Evolutionary conservation across 2,888 invertebrate species (phyloP).

Genomic region (Acleris laterana): DNA sequence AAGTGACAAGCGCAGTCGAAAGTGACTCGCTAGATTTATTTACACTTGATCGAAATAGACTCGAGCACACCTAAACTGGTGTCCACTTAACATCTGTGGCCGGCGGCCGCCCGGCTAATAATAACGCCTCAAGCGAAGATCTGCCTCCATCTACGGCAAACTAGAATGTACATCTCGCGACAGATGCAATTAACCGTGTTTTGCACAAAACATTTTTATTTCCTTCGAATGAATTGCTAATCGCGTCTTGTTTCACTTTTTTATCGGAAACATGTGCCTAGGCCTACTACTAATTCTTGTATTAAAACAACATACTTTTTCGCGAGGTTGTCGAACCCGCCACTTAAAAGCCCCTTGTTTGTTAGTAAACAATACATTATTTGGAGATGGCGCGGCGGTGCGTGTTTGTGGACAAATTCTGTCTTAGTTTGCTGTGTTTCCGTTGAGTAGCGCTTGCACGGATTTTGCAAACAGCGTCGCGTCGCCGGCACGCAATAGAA

Average conservation of each 20-base stretch:
- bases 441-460: constrained; percentile 16
- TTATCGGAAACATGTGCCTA: constrained; percentile 28
- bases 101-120: constrained; percentile 70
- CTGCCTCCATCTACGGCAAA: constrained; percentile 76
- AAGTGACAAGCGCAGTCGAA: constrained; percentile 77
- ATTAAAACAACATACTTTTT: constrained; percentile 53
- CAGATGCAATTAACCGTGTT: constrained; percentile 66
- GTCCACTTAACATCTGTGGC: constrained; percentile 74
- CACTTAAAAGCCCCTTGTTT: constrained; percentile 62
- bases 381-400: constrained; percentile 51
- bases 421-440: constrained; percentile 24
- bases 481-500: constrained; percentile 44
- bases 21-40: constrained; percentile 79
- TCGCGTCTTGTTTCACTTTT: constrained; percentile 47
- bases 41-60: constrained; percentile 80
- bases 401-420: constrained; percentile 56
- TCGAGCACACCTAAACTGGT: constrained; percentile 76
- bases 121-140: constrained; percentile 71
- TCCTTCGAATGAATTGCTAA: constrained; percentile 53
- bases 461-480: constrained; percentile 40
- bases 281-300: constrained; percentile 48
- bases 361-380: constrained; percentile 65
- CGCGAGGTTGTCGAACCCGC: constrained; percentile 62
- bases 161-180: constrained; percentile 64
- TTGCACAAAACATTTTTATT: constrained; percentile 66